A percentile compares a stretch with the other conserved stretches of the same genome.
phyloP scores from a whole-genome alignment of 2,113 vertebrate genomes.

The Bungarus multicinctus region DNA sequence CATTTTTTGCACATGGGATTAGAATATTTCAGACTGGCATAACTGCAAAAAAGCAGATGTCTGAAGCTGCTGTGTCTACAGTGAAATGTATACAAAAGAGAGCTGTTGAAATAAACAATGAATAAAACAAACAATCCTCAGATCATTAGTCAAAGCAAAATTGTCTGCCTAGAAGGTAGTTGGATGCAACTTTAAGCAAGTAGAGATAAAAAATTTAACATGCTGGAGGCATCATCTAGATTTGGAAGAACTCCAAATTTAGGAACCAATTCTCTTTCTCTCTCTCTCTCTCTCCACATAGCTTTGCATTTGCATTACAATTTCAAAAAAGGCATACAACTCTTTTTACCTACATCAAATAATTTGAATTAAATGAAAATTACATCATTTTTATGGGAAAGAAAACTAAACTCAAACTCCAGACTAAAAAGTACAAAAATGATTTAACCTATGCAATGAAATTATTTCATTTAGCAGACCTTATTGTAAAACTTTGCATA shows the following conservation, averaged over 20 bases:
- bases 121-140: background rate
- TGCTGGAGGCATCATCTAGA: background rate
- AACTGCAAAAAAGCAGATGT: slow-evolving; percentile 6
- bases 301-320: background rate
- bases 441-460: background rate
- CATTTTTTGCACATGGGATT: background rate
- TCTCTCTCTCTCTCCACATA: background rate
- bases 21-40: background rate
- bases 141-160: background rate
- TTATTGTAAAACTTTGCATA: background rate
- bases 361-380: background rate
- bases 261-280: background rate
- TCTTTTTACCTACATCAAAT: background rate
- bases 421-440: background rate
- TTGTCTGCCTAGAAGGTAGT: background rate
- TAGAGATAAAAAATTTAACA: slow-evolving; percentile 6
- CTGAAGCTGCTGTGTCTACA: slow-evolving; percentile 21
- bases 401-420: background rate
- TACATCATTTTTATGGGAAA: background rate
- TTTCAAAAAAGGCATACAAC: background rate
- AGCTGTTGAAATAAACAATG: background rate
- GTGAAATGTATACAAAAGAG: slow-evolving; percentile 21
- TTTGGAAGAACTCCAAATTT: background rate
- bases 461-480: background rate
- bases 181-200: background rate